Base-by-base conservation (phyloP, 2,797 vertebrate species). In the Threskiornis aethiopicus region DNA sequence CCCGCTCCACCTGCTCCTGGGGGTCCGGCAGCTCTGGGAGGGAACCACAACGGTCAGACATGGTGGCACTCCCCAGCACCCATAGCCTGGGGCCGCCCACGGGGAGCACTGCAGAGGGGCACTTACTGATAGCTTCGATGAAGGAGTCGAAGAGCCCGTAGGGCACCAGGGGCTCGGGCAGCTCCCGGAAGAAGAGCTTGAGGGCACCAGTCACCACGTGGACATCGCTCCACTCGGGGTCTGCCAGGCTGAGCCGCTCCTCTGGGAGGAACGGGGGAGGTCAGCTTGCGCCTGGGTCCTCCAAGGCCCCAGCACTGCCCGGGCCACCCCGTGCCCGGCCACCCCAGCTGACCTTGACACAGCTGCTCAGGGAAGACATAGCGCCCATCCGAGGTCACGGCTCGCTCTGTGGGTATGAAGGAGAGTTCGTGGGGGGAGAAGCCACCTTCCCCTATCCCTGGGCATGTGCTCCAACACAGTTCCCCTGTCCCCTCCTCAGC, bases 121-220 rank as follows among this genome's bases (percentile, higher is more conserved):
- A 86, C 92, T 81, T 98, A 99, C 99, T 99, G 96, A 99, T 95
- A 42, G 99, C 98, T 89, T 98, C 98, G 61, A 99, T 82, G 76
- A 98, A 98, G 97, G 98, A 98, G 17, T 97, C 98, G 83, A 89
- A 99, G 96, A 99, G 59, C 94, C 84, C 75, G 79, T 95, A 98
- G 33, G 99, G 99, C 44, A 99, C 97, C 51, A 99, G 97, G 6
- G 99, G 99, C 96, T 99, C 99, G 0, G 99, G 99, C 65, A 99
- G 98, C 98, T 99, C 99, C 12, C 99, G 98, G 73, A 99, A 99
- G 97, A 99, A 99, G 84, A 99, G 99, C 97, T 99, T 99, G 86
- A 99, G 97, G 65, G 99, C 99, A 52, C 99, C 99, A 0, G 99
- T 99, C 97, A 99, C 97, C 94, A 99, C 99, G 16, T 99, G 99